These are phyloP conservation scores for Cyphomyrus discorhynchus DNA, from an alignment of 2,113 vertebrate genomes.

Conservation along the genomic window DNA sequence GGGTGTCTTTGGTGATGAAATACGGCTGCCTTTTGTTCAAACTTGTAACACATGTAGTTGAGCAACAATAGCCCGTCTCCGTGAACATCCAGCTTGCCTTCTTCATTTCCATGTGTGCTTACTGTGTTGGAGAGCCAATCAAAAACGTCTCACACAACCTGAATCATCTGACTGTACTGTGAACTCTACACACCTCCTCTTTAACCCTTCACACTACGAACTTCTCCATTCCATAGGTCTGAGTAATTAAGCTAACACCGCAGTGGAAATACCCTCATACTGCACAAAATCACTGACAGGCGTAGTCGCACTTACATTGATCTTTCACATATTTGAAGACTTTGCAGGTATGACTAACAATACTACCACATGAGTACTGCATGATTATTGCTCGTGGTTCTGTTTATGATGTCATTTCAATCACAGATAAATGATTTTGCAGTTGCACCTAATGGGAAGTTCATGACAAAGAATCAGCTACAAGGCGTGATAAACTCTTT, in stretches of 20 bases:
- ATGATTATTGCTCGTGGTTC: background rate
- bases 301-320: background rate
- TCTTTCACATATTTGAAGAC: background rate
- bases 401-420: background rate
- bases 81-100: background rate
- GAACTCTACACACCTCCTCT: background rate
- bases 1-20: background rate
- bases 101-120: background rate
- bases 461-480: slow-evolving; percentile 19
- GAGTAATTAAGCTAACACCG: background rate
- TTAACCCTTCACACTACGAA: background rate
- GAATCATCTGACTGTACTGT: background rate
- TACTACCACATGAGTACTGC: background rate
- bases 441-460: slow-evolving; percentile 22
- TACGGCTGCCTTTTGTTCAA: background rate
- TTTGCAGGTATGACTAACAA: background rate
- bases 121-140: background rate
- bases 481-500: slow-evolving; percentile 9
- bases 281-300: background rate
- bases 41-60: background rate
- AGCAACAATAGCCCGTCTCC: background rate
- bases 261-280: background rate
- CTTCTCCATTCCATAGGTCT: background rate
- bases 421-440: slow-evolving; percentile 10
- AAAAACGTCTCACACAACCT: background rate